phyloP scores from a whole-genome alignment of 1,140 invertebrate genomes.

The Asobara japonica region DNA sequence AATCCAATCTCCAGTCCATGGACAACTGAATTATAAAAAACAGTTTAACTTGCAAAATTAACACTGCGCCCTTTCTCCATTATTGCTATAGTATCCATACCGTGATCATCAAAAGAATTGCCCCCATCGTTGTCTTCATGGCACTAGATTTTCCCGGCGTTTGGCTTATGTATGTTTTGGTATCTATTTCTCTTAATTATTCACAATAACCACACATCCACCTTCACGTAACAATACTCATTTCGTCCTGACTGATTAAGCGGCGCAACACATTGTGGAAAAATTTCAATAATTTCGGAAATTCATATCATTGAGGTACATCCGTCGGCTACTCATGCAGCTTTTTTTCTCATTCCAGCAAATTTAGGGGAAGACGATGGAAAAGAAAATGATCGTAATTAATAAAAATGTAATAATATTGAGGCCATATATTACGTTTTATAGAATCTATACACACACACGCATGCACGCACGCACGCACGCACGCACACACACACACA shows the following conservation, averaged over 20 bases:
- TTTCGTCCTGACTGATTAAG: no score
- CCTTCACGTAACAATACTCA: no score
- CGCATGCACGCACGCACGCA: no score
- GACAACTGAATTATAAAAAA: not conserved
- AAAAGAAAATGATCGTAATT: not conserved
- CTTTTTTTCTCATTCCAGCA: slow-evolving; percentile 5
- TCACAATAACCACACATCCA: not conserved
- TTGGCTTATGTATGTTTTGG: no score
- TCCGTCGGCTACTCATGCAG: not conserved
- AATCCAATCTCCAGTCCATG: not conserved
- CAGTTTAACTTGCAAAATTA: not conserved
- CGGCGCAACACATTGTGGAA: not conserved
- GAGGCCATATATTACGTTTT: no score
- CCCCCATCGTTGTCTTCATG: not conserved
- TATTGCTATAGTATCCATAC: not conserved
- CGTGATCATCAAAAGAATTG: not conserved
- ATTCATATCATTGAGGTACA: not conserved
- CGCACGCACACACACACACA: no score
- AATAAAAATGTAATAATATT: not conserved
- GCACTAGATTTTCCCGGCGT: no score
- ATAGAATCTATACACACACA: no score
- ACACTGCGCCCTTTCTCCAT: not conserved
- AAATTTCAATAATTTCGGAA: not conserved
- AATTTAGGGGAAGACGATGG: not conserved
- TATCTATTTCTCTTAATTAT: not conserved